Evolutionary conservation across 2,888 invertebrate genomes (phyloP), one percentile per base, ranked within the genome.

Genomic region (Chloroclystis v-ata): DNA sequence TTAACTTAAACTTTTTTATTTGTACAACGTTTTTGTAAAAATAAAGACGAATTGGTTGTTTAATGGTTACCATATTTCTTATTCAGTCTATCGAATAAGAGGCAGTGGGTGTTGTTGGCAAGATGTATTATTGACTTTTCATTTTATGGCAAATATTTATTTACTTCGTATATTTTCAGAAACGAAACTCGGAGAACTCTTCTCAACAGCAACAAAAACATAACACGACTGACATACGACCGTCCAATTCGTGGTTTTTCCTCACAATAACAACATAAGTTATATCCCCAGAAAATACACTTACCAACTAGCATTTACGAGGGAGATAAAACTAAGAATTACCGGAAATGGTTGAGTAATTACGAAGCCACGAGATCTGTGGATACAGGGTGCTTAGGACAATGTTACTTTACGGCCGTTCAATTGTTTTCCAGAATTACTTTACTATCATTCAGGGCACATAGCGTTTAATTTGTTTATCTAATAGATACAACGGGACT

Each of bases 291-390:
- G 52, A 47, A 54, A 54, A 54, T 54, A 52, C 51, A 43, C 51
- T 49, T 47, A 51, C 54, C 51, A 53, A 54, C 46, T 59, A 51
- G 54, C 56, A 48, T 59, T 59, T 59, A 59, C 51, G 58, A 56
- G 56, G 37, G 40, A 54, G 51, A 59, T 54, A 59, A 45, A 59
- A 48, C 44, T 28, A 43, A 47, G 47, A 52, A 56, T 56, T 54
- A 56, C 51, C 44, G 47, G 50, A 45, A 47, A 55, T 42, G 50
- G 49, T 46, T 37, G 40, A 28, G 57, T 57, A 58, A 58, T 58
- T 55, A 55, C 47, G 49, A 50, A 49, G 44, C 43, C 43, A 39
- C 40, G 28, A 13, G 12, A 38, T 20, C n/a, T 28, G 28, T 20
- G 24, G 28, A 33, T 2, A 30, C 13, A 33, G 49, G 44, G 26